Evolutionary conservation across 2,113 vertebrate genomes (phyloP).

Genomic region (Salvelinus fontinalis): DNA sequence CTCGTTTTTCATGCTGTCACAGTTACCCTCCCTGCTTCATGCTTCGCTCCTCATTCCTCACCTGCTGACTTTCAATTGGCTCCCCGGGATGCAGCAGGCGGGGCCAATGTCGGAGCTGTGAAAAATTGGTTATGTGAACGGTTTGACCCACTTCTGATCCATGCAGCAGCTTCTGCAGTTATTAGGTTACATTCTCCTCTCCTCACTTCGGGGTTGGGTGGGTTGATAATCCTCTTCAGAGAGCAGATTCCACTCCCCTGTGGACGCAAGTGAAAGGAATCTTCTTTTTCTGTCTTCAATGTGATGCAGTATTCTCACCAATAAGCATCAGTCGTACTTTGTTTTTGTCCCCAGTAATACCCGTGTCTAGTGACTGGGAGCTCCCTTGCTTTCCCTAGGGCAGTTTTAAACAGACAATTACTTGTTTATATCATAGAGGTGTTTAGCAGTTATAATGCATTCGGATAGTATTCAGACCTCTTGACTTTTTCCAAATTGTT

Average conservation of each 20-base stretch:
- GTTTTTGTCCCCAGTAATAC: too few relatives aligned
- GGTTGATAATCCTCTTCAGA: conserved; percentile 2
- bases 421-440: too few relatives aligned
- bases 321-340: background rate
- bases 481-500: too few relatives aligned
- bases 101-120: conserved; percentile 32
- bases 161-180: conserved; percentile 2
- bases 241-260: background rate
- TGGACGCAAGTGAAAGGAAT: background rate
- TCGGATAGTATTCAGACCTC: too few relatives aligned
- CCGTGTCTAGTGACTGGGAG: too few relatives aligned
- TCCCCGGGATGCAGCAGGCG: background rate
- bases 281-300: background rate
- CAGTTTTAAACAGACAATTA: too few relatives aligned
- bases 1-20: background rate
- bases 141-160: conserved; percentile 45
- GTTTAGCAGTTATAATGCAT: too few relatives aligned
- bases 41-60: background rate
- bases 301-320: background rate
- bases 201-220: too few relatives aligned
- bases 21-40: background rate
- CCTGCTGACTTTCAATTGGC: conserved; percentile 31
- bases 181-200: background rate
- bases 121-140: conserved; percentile 38
- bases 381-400: too few relatives aligned